Evolutionary conservation across 2,888 invertebrate species (phyloP), one percentile per base, ranked within the genome.

Genomic region (Achlya flavicornis): DNA sequence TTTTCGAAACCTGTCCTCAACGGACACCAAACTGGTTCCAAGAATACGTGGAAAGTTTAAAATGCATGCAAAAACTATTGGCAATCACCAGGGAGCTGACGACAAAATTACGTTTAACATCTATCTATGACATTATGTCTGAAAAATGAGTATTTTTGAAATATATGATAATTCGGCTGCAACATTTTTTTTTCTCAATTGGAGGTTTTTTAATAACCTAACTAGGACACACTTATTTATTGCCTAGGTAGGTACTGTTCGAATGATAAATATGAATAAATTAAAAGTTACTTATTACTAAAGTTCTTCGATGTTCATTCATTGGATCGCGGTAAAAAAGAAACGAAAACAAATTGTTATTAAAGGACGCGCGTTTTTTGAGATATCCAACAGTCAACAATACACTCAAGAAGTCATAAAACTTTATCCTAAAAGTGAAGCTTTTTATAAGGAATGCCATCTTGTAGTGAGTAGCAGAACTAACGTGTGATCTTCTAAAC

Each of bases 391-490:
- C n/a, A n/a, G n/a, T n/a, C n/a, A n/a, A n/a, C n/a, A n/a, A n/a
- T n/a, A n/a, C n/a, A n/a, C n/a, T 7, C 26, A 26, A 26, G 2
- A 26, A 26, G 26, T 26, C 26, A 26, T 26, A 26, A 26, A 26
- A 26, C 26, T 26, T 26, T 2, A 1, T 26, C 26, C 26, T 26
- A 26, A 53, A 53, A 19, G 33, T 5, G 1, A 58, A 7, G n/a
- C 2, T n/a, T n/a, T 7, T 33, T n/a, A 58, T n/a, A 57, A 57
- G 64, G 66, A 81, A 68, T 79, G 91, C 88, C 92, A 92, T 90
- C 92, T 92, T 73, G 68, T 73, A 84, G 70, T 64, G 83, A 89
- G 85, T 89, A 89, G 91, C 85, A 63, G 68, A 70, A 86, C 76
- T 81, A 75, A 71, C 76, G 63, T 67, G 71, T 73, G 74, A 7